phyloP scores from a whole-genome alignment of 2,888 invertebrate genomes.

The Bombylius major region DNA sequence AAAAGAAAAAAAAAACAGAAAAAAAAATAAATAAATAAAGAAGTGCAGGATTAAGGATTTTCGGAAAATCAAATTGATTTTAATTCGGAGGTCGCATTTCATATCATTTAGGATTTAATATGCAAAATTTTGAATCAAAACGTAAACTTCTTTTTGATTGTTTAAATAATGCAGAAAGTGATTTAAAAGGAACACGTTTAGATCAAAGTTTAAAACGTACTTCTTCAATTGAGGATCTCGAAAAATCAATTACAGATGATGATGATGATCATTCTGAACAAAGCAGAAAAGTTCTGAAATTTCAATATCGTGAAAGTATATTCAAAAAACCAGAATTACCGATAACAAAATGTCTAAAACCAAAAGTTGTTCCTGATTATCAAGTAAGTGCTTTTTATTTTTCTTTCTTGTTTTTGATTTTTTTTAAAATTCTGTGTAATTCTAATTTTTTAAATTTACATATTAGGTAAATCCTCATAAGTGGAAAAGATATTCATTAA shows the following conservation, averaged over 20 bases:
- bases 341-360: slow-evolving; percentile 43
- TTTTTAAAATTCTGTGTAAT: no score
- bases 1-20: no score
- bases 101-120: slow-evolving; percentile 13
- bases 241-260: slow-evolving; percentile 6
- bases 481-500: slow-evolving; percentile 68
- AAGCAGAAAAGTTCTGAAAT: slow-evolving; percentile 18
- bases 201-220: slow-evolving; percentile 22
- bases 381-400: slow-evolving; percentile 22
- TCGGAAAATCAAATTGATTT: no score
- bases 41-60: no score
- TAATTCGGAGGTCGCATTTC: no score
- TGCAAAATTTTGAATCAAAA: slow-evolving; percentile 42
- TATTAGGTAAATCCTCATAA: slow-evolving; percentile 64
- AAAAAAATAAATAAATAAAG: no score
- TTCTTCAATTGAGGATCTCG: background rate
- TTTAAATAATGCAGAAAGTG: slow-evolving; percentile 50
- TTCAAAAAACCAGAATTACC: slow-evolving; percentile 63
- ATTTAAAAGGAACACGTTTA: slow-evolving; percentile 34
- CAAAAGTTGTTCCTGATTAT: slow-evolving; percentile 38
- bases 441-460: background rate
- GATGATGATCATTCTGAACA: slow-evolving; percentile 14
- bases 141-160: slow-evolving; percentile 58
- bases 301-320: slow-evolving; percentile 53
- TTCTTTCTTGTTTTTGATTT: no score